A percentile compares a stretch with the other conserved stretches of the same genome.
Conservation (phyloP, 2,113 vertebrate genomes). For the Pipa parva region DNA sequence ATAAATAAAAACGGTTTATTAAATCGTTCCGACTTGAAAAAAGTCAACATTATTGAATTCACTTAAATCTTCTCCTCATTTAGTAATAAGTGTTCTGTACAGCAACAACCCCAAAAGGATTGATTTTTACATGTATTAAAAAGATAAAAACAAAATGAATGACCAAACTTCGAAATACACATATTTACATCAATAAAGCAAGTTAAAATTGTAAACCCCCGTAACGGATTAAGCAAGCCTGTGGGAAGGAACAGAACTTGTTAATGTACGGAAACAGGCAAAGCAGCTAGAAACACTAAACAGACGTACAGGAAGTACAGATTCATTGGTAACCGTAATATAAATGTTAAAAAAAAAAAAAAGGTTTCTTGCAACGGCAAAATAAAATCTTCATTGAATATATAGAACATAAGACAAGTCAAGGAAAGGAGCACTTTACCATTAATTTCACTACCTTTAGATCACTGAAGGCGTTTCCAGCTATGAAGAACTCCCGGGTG, state of each 20-base stretch:
- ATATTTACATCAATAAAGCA: constrained; percentile 63
- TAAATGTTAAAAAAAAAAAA: no score
- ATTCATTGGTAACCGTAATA: no score
- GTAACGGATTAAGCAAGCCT: constrained; percentile 8
- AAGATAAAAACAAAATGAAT: constrained; percentile 60
- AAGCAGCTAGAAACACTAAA: not conserved
- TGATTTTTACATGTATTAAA: constrained; percentile 94
- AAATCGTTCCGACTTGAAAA: constrained; percentile 96
- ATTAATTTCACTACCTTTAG: no score
- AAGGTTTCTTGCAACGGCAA: no score
- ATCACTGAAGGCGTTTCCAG: no score
- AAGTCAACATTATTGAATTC: constrained; percentile 93
- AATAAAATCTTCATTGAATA: no score
- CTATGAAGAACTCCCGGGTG: no score
- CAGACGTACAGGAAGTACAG: no score
- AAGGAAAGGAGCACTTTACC: no score
- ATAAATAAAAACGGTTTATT: constrained; percentile 83
- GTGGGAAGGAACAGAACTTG: not conserved
- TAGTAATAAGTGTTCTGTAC: constrained; percentile 72
- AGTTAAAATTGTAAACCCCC: constrained; percentile 3
- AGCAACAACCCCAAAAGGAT: constrained; percentile 94
- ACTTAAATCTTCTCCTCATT: constrained; percentile 60
- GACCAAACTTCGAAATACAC: constrained; percentile 51
- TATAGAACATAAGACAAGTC: no score
- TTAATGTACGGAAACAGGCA: not conserved